Base-by-base conservation (phyloP, 2,797 vertebrate genomes). In the Bufotes viridis region DNA sequence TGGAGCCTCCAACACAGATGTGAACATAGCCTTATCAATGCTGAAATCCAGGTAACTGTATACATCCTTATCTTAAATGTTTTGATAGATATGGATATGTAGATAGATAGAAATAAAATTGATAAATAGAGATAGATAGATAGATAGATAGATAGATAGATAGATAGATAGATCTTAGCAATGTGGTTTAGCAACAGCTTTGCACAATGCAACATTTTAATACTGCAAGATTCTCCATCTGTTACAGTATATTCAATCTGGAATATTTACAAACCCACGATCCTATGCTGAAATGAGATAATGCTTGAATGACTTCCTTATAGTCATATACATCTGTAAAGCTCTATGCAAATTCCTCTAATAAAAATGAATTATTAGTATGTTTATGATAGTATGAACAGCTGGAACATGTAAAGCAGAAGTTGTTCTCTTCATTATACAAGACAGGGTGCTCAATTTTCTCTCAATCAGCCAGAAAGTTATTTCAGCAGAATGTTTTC, bases 331-430 rank as follows among this genome's bases (percentile, higher is more conserved):
- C 83, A 61, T 85, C 83, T 85, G 70, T 75, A 85, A 57, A 85
- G 55, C 69, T 85, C 51, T 63, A 76, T 76, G 70, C 29, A 75
- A 34, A 57, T 85, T 63, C 20, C 12, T 60, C 70, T 75, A 85
- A 63, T 85, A 75, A 85, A 85, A 76, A 63, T 75, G 70, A 85
- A 76, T 42, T 85, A 85, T 61, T 75, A 63, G 83, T 61, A 85
- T 75, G 55, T 76, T 85, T 85, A 75, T 85, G 26, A 85, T 74
- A 84, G 70, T 85, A 58, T 61, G 83, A 85, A 85, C 70, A 85
- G 70, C 83, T 85, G 83, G 83, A 63, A 63, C 69, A 75, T 14
- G 70, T 34, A 85, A 63, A 75, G 55, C 57, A 85, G 70, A 84
- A 60, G 26, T 75, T 84, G 29, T 75, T 60, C 26, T 84, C 6